phyloP scores from a whole-genome alignment of 2,113 vertebrate genomes.

The Limanda limanda region DNA sequence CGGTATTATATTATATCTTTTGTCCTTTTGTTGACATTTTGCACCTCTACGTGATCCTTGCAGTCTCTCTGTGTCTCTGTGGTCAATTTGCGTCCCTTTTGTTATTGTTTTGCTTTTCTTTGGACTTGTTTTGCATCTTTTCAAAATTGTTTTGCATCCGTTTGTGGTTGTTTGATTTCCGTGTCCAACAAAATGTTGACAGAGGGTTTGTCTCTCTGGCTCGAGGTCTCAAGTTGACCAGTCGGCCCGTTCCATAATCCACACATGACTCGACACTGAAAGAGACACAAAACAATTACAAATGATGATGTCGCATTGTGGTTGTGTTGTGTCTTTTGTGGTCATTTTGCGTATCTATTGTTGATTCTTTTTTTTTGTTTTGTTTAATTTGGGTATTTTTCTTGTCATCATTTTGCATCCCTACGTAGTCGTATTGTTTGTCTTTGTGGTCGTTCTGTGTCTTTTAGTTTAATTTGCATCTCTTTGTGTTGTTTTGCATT shows the following conservation, averaged over 20 bases:
- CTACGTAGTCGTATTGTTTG: too few relatives aligned
- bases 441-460: too few relatives aligned
- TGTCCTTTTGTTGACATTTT: background rate
- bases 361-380: too few relatives aligned
- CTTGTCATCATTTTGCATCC: too few relatives aligned
- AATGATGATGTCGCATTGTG: too few relatives aligned
- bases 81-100: background rate
- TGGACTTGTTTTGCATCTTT: background rate
- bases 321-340: too few relatives aligned
- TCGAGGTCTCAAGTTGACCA: background rate
- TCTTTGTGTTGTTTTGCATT: too few relatives aligned
- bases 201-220: background rate
- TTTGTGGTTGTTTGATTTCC: background rate
- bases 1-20: too few relatives aligned
- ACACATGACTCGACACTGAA: constrained; percentile 4
- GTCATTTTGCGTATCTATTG: too few relatives aligned
- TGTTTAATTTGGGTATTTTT: too few relatives aligned
- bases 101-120: background rate
- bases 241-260: constrained; percentile 14
- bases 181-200: background rate
- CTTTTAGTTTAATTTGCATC: too few relatives aligned
- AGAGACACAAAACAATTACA: too few relatives aligned
- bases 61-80: background rate
- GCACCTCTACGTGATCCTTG: background rate
- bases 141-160: background rate